These are phyloP conservation scores for Phenacoccus solenopsis DNA, from an alignment of 1,140 invertebrate genomes.

Conservation along the genomic window DNA sequence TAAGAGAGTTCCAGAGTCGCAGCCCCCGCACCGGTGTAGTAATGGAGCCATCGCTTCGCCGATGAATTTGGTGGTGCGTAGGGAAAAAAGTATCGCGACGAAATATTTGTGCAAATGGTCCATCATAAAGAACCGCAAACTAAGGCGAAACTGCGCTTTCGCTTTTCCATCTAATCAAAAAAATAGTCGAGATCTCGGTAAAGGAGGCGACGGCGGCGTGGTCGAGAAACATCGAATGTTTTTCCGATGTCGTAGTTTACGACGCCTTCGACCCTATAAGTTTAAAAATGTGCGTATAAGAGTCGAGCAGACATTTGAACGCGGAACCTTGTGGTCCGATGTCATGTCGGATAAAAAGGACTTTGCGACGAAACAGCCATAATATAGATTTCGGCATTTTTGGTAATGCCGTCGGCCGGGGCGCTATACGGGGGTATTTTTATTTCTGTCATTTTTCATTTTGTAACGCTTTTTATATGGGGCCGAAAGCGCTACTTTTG, in stretches of 20 bases:
- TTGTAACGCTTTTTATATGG: slow-evolving; percentile 10
- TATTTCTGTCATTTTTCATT: slow-evolving; percentile 16
- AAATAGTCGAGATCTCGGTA: too few species aligned
- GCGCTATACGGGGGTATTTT: neutral
- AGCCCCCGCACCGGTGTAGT: neutral
- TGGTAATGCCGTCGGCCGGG: neutral
- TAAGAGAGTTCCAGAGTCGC: neutral
- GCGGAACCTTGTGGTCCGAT: neutral
- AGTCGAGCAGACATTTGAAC: neutral
- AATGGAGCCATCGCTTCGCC: neutral
- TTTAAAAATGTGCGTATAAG: neutral
- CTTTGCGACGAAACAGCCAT: neutral
- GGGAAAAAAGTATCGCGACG: neutral
- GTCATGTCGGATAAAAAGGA: slow-evolving; percentile 7
- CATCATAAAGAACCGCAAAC: neutral
- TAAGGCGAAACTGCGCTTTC: neutral
- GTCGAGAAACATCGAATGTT: neutral
- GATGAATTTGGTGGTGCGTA: neutral
- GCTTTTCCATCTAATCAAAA: neutral
- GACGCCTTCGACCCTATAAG: neutral
- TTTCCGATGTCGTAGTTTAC: neutral
- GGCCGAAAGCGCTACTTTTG: slow-evolving; percentile 13
- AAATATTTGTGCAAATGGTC: neutral
- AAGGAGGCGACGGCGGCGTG: too few species aligned
- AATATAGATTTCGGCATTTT: slow-evolving; percentile 18